These are phyloP conservation scores for Drosophila subpulchrella DNA, from an alignment of 1,140 invertebrate species.

Conservation along the genomic window DNA sequence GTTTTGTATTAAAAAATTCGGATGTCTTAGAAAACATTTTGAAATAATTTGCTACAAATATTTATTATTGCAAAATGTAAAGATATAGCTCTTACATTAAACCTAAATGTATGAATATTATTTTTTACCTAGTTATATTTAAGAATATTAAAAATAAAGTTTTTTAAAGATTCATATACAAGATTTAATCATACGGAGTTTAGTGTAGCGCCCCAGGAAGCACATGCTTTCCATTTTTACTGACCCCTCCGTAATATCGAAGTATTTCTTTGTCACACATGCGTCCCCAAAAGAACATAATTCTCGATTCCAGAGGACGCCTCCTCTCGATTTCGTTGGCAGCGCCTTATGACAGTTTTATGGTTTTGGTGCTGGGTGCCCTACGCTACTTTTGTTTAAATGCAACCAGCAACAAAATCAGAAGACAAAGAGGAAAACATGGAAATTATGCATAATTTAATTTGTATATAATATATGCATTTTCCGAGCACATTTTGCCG, in stretches of 20 bases:
- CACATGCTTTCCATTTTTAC: conserved; percentile 1
- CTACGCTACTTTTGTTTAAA: conserved; percentile 57
- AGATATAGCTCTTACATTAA: no score
- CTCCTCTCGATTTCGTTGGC: conserved; percentile 48
- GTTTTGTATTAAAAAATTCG: no score
- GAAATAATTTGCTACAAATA: no score
- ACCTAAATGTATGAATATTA: no score
- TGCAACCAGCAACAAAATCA: conserved; percentile 45
- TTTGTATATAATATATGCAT: conserved; percentile 71
- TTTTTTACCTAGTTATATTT: no score
- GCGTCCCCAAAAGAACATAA: conserved; percentile 30
- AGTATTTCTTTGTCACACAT: conserved; percentile 14
- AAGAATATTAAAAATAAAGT: no score
- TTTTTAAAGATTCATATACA: no score
- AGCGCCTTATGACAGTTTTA: conserved; percentile 76
- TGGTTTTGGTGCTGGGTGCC: conserved; percentile 24
- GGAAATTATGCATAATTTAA: conserved; percentile 77
- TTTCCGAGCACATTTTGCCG: conserved; percentile 58
- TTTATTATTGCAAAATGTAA: no score
- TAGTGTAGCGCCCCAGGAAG: not conserved
- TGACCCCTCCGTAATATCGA: conserved; percentile 9
- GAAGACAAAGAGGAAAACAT: conserved; percentile 23
- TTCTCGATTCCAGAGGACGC: conserved; percentile 31
- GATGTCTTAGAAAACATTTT: no score
- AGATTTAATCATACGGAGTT: no score